These are phyloP conservation scores for Caenorhabditis briggsae DNA, from an alignment of 1,140 invertebrate genomes.

Conservation along the genomic window DNA sequence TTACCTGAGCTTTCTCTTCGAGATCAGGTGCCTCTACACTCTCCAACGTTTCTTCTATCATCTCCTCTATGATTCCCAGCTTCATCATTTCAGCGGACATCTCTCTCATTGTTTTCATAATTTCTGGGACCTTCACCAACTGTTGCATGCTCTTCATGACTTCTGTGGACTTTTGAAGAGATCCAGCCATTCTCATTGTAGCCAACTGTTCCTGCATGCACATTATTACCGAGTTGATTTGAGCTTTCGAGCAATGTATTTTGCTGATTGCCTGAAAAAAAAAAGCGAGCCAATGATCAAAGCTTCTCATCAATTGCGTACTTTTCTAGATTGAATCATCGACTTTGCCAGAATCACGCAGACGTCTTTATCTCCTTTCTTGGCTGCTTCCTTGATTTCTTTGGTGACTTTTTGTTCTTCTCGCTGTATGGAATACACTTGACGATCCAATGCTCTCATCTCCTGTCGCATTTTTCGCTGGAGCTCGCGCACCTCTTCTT, in stretches of 20 bases:
- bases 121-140: slow-evolving; percentile 85
- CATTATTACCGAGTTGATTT: slow-evolving; percentile 94
- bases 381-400: slow-evolving; percentile 93
- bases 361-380: slow-evolving; percentile 93
- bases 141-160: slow-evolving; percentile 97
- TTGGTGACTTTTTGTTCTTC: slow-evolving; percentile 95
- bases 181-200: slow-evolving; percentile 89
- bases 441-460: slow-evolving; percentile 89
- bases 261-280: slow-evolving; percentile 82
- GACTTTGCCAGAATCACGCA: slow-evolving; percentile 95
- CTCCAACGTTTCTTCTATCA: slow-evolving; percentile 98
- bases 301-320: slow-evolving; percentile 78
- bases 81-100: slow-evolving; percentile 99
- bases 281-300: background rate
- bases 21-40: slow-evolving; percentile 88
- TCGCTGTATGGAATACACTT: slow-evolving; percentile 91
- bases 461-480: slow-evolving; percentile 92
- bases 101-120: slow-evolving; percentile 95
- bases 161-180: slow-evolving; percentile 91
- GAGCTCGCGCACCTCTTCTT: slow-evolving; percentile 91
- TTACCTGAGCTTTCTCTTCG: slow-evolving; percentile 88
- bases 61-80: slow-evolving; percentile 98
- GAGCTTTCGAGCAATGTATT: slow-evolving; percentile 95
- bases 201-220: slow-evolving; percentile 98
- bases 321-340: slow-evolving; percentile 89